These are phyloP conservation scores for Tipula helvola DNA, from an alignment of 2,888 invertebrate genomes.

Conservation along the genomic window DNA sequence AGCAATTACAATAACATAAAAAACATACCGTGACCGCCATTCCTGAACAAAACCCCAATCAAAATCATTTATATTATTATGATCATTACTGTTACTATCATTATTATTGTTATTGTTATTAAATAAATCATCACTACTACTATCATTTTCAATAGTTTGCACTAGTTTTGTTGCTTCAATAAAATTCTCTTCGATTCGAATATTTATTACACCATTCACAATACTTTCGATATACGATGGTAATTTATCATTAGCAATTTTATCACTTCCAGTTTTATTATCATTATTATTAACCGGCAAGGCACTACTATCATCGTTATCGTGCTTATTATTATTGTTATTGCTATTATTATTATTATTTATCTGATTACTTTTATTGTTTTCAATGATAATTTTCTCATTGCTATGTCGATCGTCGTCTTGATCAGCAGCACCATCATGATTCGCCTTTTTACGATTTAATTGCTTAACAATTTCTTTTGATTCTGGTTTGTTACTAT, in stretches of 20 bases:
- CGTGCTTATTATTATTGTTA: not conserved
- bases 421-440: not conserved
- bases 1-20: too few species aligned
- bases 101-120: conserved; percentile 17
- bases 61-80: conserved; percentile 34
- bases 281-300: not conserved
- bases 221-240: conserved; percentile 36
- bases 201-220: conserved; percentile 43
- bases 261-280: not conserved
- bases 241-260: conserved; percentile 18
- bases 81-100: conserved; percentile 24
- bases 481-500: not conserved
- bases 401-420: not conserved
- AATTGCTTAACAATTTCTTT: not conserved
- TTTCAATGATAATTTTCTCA: not conserved
- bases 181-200: conserved; percentile 48
- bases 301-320: not conserved
- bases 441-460: not conserved
- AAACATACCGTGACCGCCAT: conserved; percentile 52
- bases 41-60: conserved; percentile 66
- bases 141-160: conserved; percentile 30
- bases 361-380: not conserved
- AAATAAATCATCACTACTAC: conserved; percentile 25
- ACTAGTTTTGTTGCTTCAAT: conserved; percentile 48
- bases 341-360: not conserved